Evolutionary conservation across 1,140 invertebrate genomes (phyloP).

Genomic region (Dinothrombium tinctorium): DNA sequence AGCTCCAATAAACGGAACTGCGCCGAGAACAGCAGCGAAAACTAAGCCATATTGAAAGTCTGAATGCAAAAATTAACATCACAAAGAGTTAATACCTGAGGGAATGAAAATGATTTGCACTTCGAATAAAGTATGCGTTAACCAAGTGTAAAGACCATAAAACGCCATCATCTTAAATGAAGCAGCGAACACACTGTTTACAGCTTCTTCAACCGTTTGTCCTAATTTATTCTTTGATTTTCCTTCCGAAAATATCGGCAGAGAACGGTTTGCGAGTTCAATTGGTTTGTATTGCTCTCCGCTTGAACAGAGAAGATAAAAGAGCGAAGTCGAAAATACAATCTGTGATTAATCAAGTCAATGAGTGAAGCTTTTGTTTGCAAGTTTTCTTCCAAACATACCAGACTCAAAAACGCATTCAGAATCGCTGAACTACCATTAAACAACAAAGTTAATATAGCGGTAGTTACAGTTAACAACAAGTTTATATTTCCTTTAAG

Average conservation of each 20-base stretch:
- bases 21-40: slow-evolving; percentile 67
- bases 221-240: slow-evolving; percentile 32
- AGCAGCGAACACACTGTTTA: slow-evolving; percentile 63
- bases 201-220: slow-evolving; percentile 41
- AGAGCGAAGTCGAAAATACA: slow-evolving; percentile 83
- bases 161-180: slow-evolving; percentile 91
- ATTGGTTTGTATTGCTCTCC: slow-evolving; percentile 70
- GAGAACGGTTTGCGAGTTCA: slow-evolving; percentile 48
- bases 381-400: slow-evolving; percentile 4
- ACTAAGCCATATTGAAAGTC: slow-evolving; percentile 26
- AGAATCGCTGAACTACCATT: slow-evolving; percentile 27
- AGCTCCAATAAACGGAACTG: slow-evolving; percentile 73
- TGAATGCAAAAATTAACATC: slow-evolving; percentile 15
- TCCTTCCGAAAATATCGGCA: slow-evolving; percentile 24
- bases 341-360: slow-evolving; percentile 32
- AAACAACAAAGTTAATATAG: slow-evolving; percentile 60
- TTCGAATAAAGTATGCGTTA: slow-evolving; percentile 81
- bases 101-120: slow-evolving; percentile 74
- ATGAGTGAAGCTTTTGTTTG: not conserved
- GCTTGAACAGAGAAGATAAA: slow-evolving; percentile 76
- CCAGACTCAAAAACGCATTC: slow-evolving; percentile 11
- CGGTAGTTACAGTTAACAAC: slow-evolving; percentile 58
- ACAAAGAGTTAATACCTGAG: slow-evolving; percentile 24
- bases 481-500: slow-evolving; percentile 74
- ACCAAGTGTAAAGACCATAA: slow-evolving; percentile 93